Percentiles rank a stretch among this genome's conserved stretches.
phyloP scores from a whole-genome alignment of 2,888 invertebrate species.

The Autographa pulchrina region DNA sequence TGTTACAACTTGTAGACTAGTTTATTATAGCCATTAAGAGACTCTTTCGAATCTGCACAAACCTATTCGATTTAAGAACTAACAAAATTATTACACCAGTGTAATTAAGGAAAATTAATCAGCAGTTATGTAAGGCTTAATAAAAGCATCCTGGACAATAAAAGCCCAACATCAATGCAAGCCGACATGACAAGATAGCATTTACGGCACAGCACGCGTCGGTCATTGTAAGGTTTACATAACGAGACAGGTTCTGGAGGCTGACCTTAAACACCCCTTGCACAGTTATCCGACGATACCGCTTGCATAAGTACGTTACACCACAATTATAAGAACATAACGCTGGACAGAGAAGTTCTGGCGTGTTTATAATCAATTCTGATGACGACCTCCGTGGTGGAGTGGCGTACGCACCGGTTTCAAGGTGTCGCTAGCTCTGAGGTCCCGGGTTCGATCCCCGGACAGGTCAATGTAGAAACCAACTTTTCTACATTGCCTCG shows the following conservation, averaged over 20 bases:
- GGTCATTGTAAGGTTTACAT: conserved; percentile 58
- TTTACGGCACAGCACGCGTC: conserved; percentile 38
- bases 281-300: conserved; percentile 48
- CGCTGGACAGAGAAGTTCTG: neutral
- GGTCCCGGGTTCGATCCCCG: too few species aligned
- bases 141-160: neutral
- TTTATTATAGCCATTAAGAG: too few species aligned
- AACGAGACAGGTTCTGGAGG: conserved; percentile 69
- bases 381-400: too few species aligned
- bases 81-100: too few species aligned
- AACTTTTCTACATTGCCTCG: too few species aligned
- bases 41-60: too few species aligned
- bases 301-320: conserved; percentile 48
- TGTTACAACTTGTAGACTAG: too few species aligned
- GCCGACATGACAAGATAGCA: conserved; percentile 14
- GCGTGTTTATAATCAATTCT: neutral
- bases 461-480: too few species aligned
- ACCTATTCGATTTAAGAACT: too few species aligned
- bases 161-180: neutral
- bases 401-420: too few species aligned
- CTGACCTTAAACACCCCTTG: conserved; percentile 58
- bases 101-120: neutral
- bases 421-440: too few species aligned
- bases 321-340: conserved; percentile 7
- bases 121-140: neutral